Conservation (phyloP, 2,113 vertebrate species). For the Choloepus hoffmanni region DNA sequence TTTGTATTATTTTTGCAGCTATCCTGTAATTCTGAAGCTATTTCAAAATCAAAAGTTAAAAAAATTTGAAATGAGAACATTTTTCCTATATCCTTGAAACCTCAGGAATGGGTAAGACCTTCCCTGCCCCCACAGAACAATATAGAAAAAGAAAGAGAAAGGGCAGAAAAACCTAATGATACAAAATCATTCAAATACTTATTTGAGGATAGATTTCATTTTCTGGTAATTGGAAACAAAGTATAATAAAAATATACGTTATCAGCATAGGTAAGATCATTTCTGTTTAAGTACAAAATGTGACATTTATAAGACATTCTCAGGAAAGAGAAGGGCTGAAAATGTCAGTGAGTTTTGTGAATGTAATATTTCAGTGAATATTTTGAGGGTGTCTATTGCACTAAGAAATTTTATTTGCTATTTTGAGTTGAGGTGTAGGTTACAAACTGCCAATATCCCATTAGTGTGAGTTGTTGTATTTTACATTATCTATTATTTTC, state of each 20-base stretch:
- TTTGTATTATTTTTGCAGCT: no score
- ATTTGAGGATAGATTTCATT: not conserved
- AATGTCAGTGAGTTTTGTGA: not conserved
- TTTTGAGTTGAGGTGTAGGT: not conserved
- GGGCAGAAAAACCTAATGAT: not conserved
- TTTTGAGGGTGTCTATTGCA: not conserved
- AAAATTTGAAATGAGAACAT: no score
- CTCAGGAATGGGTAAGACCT: not conserved
- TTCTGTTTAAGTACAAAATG: conserved; percentile 4
- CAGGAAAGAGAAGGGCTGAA: not conserved
- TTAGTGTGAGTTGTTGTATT: not conserved
- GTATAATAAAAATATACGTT: not conserved
- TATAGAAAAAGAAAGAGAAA: not conserved
- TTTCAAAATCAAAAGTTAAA: no score
- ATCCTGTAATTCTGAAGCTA: no score
- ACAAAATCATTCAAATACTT: not conserved
- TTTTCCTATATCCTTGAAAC: not conserved
- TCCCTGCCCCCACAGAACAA: not conserved
- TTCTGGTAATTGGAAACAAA: not conserved
- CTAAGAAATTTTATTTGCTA: not conserved
- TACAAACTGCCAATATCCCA: not conserved
- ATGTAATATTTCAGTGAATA: not conserved
- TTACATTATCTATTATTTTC: not conserved
- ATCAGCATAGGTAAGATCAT: not conserved
- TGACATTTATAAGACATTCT: conserved; percentile 12